Evolutionary conservation across 2,888 invertebrate species (phyloP).

Genomic region (Syritta pipiens): DNA sequence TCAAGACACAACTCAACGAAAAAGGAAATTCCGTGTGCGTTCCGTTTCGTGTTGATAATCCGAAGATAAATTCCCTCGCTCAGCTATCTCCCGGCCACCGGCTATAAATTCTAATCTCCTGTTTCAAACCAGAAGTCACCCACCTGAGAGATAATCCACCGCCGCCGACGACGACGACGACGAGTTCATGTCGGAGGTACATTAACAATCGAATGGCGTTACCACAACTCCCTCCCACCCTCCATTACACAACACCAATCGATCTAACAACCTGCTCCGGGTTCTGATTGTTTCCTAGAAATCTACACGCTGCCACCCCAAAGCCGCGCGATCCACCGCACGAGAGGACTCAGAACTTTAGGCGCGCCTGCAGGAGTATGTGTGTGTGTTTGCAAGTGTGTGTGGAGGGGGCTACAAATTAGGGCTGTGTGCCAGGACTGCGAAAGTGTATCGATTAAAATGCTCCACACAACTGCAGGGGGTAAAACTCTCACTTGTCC

Average conservation of each 20-base stretch:
- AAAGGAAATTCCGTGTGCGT: constrained; percentile 24
- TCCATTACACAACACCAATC: constrained; percentile 54
- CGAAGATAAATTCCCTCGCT: constrained; percentile 9
- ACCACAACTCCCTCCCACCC: not conserved
- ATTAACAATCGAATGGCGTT: constrained; percentile 28
- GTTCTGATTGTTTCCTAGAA: constrained; percentile 62
- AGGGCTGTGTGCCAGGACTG: constrained; percentile 18
- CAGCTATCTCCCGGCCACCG: constrained; percentile 6
- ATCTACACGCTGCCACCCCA: constrained; percentile 2
- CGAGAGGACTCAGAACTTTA: not conserved
- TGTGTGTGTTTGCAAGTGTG: constrained; percentile 1
- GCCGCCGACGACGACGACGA: too few relatives aligned
- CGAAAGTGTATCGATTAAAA: constrained; percentile 41
- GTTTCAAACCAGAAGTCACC: constrained; percentile 5
- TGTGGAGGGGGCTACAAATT: constrained; percentile 31
- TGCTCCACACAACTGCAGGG: constrained; percentile 13
- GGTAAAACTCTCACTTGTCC: constrained; percentile 56
- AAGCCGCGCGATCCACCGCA: not conserved
- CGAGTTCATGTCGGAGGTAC: constrained; percentile 50
- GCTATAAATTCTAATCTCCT: constrained; percentile 29
- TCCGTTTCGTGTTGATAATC: constrained; percentile 39
- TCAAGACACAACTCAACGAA: too few relatives aligned
- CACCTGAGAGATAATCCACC: constrained; percentile 22
- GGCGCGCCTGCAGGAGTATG: not conserved
- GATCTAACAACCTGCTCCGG: constrained; percentile 52